Evolutionary conservation across 2,888 invertebrate species (phyloP), one percentile per base, ranked within the genome.

Genomic region (Nemurella pictetii): DNA sequence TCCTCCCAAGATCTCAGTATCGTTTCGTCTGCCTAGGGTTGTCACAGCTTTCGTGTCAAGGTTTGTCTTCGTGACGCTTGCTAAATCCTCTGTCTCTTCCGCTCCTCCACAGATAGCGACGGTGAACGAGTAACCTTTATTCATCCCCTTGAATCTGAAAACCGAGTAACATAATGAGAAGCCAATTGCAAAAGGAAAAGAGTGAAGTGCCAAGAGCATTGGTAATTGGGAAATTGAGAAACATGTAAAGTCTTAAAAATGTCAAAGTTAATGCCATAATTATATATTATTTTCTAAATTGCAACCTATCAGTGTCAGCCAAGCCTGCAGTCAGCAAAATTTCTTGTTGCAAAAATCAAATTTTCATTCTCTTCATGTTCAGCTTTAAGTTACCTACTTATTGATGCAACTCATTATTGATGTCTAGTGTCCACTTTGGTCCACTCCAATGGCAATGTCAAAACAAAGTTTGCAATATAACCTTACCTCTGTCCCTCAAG

Each of bases 71-170:
- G 75, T 75, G 1, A 75, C 25, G 75, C 75, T 75, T 25, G 75
- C 27, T 75, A 75, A 25, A n/a, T 25, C 28, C 5, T n/a, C 26
- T 2, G 75, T 27, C 3, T 27, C 75, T 27, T 75, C 75, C 26
- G 26, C 75, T 75, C 75, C 75, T 5, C 75, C 75, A 75, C 75
- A 75, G 15, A 75, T 75, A 9, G 75, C 75, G 12, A 75, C 75
- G 7, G 26, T 75, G 27, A 25, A 75, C 75, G 26, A 25, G 75
- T 25, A 75, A 75, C 75, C 20, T 12, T 20, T 20, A 55, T 55
- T 55, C 75, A 25, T n/a, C 26, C 12, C 28, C 75, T 27, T 25
- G 75, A 75, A 75, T 26, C 75, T 75, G 75, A 75, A 25, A 75
- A 27, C 75, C 26, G 7, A 12, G 20, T 7, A 74, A 74, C 4